Base-by-base conservation (phyloP, 2,113 vertebrate species). In the Nettapus auritus region DNA sequence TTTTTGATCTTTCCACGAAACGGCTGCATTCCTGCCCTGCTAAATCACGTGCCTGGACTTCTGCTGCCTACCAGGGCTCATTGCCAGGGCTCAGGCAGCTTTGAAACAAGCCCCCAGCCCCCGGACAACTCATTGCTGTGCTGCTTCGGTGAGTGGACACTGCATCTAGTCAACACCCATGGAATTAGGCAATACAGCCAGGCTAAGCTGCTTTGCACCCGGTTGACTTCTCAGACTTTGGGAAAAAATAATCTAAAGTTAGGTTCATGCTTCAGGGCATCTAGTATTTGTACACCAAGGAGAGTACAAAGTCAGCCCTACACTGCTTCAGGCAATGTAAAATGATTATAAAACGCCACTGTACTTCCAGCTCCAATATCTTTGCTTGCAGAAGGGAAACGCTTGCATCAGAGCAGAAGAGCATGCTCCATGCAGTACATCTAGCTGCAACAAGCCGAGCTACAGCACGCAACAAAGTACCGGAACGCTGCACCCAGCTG, bases 1-100 rank as follows among this genome's bases (percentile, higher is more conserved):
- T 80, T 86, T 94, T 93, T 95, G 96, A 93, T 96, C 96, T 92
- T 73, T 80, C 40, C 44, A 21, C 25, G 57, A 83, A 96, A 88
- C 22, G 1, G 85, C 77, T 84, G 33, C 86, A 93, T 95, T 95
- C 94, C 86, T 95, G 86, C 76, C 80, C 89, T 28, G 48, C 91
- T 94, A 73, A 88, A 60, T 89, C 94, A 96, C 13, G 3, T 3
- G 0, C 55, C 70, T 75, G 44, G 66, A 38, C 46, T 73, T 50
- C 23, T 92, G 73, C 69, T 66, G 69, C 88, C 88, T 89, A 96
- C 82, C 57, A 53, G 77, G 13, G 85, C 33, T 66, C 74, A 78
- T 22, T 2, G 1, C 46, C 8, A 1, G 33, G 34, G 62, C 69
- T 93, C 77, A 34, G 31, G 33, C 50, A 76, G 77, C 53, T 95